These are phyloP conservation scores for Dufourea novaeangliae DNA, from an alignment of 1,140 invertebrate species.

Conservation along the genomic window DNA sequence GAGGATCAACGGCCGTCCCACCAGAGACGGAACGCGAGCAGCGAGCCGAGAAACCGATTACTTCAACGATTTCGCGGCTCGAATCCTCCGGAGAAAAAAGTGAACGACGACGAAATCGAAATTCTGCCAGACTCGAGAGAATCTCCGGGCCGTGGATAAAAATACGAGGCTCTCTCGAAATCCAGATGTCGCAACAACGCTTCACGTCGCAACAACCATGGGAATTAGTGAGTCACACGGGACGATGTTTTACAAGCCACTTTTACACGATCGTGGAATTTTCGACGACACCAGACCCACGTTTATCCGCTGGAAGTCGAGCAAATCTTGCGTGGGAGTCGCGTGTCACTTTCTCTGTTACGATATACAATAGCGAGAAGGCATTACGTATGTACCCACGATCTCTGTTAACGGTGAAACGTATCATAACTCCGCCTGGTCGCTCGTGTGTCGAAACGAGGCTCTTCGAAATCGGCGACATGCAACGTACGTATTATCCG, in stretches of 20 bases:
- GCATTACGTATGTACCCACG: not conserved
- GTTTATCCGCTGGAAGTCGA: not conserved
- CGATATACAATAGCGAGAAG: not conserved
- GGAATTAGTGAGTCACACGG: constrained; percentile 37
- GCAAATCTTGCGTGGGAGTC: constrained; percentile 6
- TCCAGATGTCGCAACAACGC: constrained; percentile 5
- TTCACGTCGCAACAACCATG: constrained; percentile 3
- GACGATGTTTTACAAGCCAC: constrained; percentile 45
- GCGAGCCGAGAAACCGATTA: not conserved
- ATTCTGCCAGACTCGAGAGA: not conserved
- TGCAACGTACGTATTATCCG: too few species aligned
- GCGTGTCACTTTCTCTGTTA: not conserved
- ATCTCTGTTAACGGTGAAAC: too few species aligned
- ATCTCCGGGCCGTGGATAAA: not conserved
- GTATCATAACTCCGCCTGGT: too few species aligned
- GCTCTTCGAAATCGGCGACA: not conserved
- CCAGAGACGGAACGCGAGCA: not conserved
- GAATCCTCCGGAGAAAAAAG: too few species aligned
- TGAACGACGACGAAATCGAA: not conserved
- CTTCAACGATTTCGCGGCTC: not conserved
- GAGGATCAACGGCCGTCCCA: constrained; percentile 17
- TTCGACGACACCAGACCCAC: not conserved
- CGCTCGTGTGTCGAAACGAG: not conserved
- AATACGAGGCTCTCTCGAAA: not conserved
- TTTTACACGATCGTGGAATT: constrained; percentile 42